Evolutionary conservation across 2,888 invertebrate species (phyloP), one percentile per base, ranked within the genome.

Genomic region (Apamea sordens): DNA sequence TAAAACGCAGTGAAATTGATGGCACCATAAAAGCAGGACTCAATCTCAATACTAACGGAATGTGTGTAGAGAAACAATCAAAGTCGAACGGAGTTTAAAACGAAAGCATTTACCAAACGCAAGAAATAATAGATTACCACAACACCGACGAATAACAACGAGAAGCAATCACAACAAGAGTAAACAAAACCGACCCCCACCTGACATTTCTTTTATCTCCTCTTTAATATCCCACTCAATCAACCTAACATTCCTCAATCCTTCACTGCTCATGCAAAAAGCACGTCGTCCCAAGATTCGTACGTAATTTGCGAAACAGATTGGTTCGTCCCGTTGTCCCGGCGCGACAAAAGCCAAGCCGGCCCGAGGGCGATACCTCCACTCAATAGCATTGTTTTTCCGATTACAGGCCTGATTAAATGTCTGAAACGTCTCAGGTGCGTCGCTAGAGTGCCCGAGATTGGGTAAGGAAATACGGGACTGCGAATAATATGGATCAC

Each of bases 361-460:
- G 84, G 89, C 92, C 88, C 59, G 80, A 84, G 89, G 89, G 92
- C 88, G 79, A 86, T 89, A 89, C 90, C 91, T 90, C 83, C 86
- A 88, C 92, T 93, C 92, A 91, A 93, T 93, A 89, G 93, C 94
- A 94, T 96, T 96, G 96, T 96, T 96, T 95, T 94, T 91, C 90
- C 93, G 93, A 96, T 96, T 95, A 95, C 94, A 92, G 89, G 95
- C 93, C 93, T 96, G 96, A 96, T 96, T 96, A 96, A 92, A 92
- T 89, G 90, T 91, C 93, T 92, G 88, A 89, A 90, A 84, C 89
- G 93, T 85, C 91, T 90, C 90, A 91, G 90, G 89, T 90, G 89
- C 86, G 85, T 85, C 87, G 76, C 85, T 73, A 71, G 72, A 75
- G 72, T 77, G 82, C 79, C 73, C 76, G 77, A 80, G 73, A 80